A percentile compares a stretch with the other conserved stretches of the same genome.
phyloP scores from a whole-genome alignment of 2,797 vertebrate species.

The Spinus pinus region DNA sequence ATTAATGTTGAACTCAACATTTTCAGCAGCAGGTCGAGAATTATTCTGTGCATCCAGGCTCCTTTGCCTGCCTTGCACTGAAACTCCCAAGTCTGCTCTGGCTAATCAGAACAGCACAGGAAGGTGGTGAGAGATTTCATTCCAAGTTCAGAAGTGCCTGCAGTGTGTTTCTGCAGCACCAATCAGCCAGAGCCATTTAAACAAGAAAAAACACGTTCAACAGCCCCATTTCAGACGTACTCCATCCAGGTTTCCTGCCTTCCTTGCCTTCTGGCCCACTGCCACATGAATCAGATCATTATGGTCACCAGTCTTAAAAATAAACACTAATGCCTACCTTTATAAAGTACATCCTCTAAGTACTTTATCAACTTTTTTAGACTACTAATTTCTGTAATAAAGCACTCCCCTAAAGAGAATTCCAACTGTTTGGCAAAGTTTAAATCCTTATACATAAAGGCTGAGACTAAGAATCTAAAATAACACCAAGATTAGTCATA shows the following conservation, averaged over 20 bases:
- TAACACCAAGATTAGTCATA: slow-evolving; percentile 54
- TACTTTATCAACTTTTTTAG: not conserved
- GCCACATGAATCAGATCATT: slow-evolving; percentile 21
- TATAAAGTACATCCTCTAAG: not conserved
- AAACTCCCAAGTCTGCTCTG: not conserved
- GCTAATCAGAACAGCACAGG: not conserved
- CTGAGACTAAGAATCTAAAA: slow-evolving; percentile 26
- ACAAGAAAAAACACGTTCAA: slow-evolving; percentile 45
- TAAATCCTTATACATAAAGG: not conserved
- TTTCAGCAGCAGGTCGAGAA: not conserved
- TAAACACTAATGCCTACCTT: slow-evolving; percentile 27
- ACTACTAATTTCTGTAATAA: not conserved
- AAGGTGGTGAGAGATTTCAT: not conserved
- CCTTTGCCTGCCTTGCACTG: not conserved
- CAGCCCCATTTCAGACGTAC: not conserved
- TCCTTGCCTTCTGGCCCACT: slow-evolving; percentile 28
- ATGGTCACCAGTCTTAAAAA: slow-evolving; percentile 6
- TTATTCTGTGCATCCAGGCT: not conserved
- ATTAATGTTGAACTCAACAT: not conserved
- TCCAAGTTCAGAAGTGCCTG: not conserved
- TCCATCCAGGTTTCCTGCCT: slow-evolving; percentile 46
- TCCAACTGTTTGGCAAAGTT: not conserved
- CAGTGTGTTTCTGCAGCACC: not conserved
- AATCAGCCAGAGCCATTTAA: not conserved
- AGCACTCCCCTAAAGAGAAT: not conserved